Evolutionary conservation across 2,888 invertebrate genomes (phyloP), one percentile per base, ranked within the genome.

Genomic region (Drosophila melanosoma): DNA sequence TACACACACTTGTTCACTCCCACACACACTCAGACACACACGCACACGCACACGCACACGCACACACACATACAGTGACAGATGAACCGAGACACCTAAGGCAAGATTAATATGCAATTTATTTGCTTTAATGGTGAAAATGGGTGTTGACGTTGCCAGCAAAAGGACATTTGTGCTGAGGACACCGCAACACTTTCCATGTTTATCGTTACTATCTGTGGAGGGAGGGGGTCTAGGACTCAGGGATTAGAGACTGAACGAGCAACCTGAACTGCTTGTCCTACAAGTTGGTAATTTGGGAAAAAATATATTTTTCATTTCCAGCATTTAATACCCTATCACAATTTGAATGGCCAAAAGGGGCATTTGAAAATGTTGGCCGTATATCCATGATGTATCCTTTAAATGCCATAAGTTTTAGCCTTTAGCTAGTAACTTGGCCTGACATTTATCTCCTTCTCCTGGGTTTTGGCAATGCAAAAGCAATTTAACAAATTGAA

Each of bases 41-140:
- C 67, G 53, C 20, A 15, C n/a, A n/a, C 36, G 59, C 53, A 42
- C 56, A 35, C 48, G 63, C 33, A 23, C 53, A 45, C n/a, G 45
- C 12, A 49, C 20, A 36, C 36, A 29, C 7, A 48, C 40, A 20
- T 29, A 54, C 20, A 58, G 56, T 35, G 62, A 42, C 62, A 62
- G 36, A 20, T 58, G 52, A 53, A 45, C 56, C 49, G 65, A 57
- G 51, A 76, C 82, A 81, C 90, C 78, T 86, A 63, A 75, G 78
- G 80, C 69, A 87, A 90, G 90, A 89, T 90, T 88, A 89, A 90
- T 88, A 89, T 79, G 90, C 81, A 89, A 88, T 88, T 89, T 90
- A 89, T 89, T 87, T 83, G 84, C 76, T 87, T 84, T 83, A 90
- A 89, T 82, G 84, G 74, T 59, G 68, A 70, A 68, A 82, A 54